These are phyloP conservation scores for Mycalesis mineus DNA, from an alignment of 2,888 invertebrate species.

Conservation along the genomic window DNA sequence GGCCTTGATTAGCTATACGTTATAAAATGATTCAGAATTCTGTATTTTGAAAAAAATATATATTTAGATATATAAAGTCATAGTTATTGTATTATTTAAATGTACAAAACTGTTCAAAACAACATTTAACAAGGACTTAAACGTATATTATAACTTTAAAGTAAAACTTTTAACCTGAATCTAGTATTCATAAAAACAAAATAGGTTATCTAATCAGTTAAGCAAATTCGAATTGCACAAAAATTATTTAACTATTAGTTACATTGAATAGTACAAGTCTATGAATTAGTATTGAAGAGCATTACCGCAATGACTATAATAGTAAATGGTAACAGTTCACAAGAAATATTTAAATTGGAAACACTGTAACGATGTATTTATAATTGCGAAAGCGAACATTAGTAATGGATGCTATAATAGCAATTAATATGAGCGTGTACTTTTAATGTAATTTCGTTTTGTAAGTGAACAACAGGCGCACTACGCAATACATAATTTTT, in stretches of 20 bases:
- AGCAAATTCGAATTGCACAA: neutral
- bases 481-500: slow-evolving; percentile 25
- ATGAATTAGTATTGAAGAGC: neutral
- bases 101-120: no score
- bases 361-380: neutral
- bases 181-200: neutral
- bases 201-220: neutral
- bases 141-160: no score
- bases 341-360: neutral
- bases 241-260: neutral
- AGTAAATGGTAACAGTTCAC: neutral
- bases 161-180: no score
- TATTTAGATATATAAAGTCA: no score
- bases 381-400: slow-evolving; percentile 19
- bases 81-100: no score
- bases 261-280: neutral
- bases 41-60: no score
- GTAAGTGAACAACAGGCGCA: slow-evolving; percentile 17
- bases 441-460: slow-evolving; percentile 25
- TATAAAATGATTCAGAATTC: neutral
- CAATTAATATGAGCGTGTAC: slow-evolving; percentile 24
- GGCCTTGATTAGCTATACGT: neutral
- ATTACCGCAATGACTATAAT: neutral
- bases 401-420: slow-evolving; percentile 22
- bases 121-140: no score